Evolutionary conservation across 2,797 vertebrate species (phyloP).

Genomic region (Myotis planiceps): DNA sequence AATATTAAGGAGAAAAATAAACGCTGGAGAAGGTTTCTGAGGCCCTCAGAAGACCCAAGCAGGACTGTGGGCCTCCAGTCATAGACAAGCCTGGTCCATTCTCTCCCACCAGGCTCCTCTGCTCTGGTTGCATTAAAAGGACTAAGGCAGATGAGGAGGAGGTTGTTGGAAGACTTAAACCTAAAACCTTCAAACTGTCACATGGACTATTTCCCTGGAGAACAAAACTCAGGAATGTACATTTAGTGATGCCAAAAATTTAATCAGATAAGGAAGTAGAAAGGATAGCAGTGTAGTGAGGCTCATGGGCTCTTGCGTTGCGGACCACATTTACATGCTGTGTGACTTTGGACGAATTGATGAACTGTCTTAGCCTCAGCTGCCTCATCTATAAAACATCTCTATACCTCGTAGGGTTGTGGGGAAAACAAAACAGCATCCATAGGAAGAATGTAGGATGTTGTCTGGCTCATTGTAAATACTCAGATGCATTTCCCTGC

Average conservation of each 20-base stretch:
- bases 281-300: neutral
- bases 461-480: neutral
- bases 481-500: neutral
- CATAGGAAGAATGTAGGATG: neutral
- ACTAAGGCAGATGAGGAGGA: neutral
- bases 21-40: neutral
- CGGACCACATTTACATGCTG: neutral
- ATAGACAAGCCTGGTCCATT: accelerated
- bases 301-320: accelerated
- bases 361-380: neutral
- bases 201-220: neutral
- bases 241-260: neutral
- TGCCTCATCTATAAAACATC: neutral
- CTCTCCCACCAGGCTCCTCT: neutral
- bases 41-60: neutral
- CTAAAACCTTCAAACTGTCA: neutral
- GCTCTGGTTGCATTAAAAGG: neutral
- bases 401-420: neutral
- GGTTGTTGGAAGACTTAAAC: neutral
- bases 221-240: neutral
- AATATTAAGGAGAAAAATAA: neutral
- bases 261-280: neutral
- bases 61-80: too few species aligned
- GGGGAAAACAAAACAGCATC: neutral
- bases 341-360: neutral